phyloP scores from a whole-genome alignment of 2,888 invertebrate species.

The Rosalia funebris region DNA sequence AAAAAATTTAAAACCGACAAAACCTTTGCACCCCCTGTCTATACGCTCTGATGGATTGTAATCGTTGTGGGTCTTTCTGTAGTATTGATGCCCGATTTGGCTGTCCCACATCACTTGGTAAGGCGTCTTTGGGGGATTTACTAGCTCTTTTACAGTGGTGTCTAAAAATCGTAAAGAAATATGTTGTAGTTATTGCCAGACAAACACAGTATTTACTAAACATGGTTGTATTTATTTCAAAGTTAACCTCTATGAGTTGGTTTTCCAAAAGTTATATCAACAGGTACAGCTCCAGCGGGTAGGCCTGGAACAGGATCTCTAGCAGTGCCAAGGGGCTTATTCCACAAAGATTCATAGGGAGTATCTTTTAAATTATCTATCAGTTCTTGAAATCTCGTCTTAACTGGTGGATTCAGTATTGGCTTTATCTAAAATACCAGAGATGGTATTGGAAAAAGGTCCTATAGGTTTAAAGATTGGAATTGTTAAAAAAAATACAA shows the following conservation, averaged over 20 bases:
- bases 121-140: slow-evolving; percentile 61
- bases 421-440: slow-evolving; percentile 44
- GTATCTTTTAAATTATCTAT: slow-evolving; percentile 65
- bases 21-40: slow-evolving; percentile 56
- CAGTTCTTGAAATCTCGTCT: slow-evolving; percentile 63
- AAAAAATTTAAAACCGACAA: not conserved
- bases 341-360: slow-evolving; percentile 64
- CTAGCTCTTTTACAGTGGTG: slow-evolving; percentile 55
- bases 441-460: too few species aligned
- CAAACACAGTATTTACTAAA: not conserved
- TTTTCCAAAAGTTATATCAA: slow-evolving; percentile 62
- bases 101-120: slow-evolving; percentile 59
- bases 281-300: slow-evolving; percentile 62
- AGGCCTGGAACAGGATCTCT: slow-evolving; percentile 63
- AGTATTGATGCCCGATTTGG: slow-evolving; percentile 62
- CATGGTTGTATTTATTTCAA: not conserved
- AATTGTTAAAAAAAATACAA: slow-evolving; percentile 15
- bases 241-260: slow-evolving; percentile 39
- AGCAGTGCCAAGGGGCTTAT: slow-evolving; percentile 62
- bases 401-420: slow-evolving; percentile 56
- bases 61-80: slow-evolving; percentile 64
- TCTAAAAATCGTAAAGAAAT: slow-evolving; percentile 53
- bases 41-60: slow-evolving; percentile 64
- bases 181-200: not conserved
- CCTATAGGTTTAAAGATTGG: too few species aligned